Conservation (phyloP, 2,113 vertebrate genomes). For the Indicator indicator region DNA sequence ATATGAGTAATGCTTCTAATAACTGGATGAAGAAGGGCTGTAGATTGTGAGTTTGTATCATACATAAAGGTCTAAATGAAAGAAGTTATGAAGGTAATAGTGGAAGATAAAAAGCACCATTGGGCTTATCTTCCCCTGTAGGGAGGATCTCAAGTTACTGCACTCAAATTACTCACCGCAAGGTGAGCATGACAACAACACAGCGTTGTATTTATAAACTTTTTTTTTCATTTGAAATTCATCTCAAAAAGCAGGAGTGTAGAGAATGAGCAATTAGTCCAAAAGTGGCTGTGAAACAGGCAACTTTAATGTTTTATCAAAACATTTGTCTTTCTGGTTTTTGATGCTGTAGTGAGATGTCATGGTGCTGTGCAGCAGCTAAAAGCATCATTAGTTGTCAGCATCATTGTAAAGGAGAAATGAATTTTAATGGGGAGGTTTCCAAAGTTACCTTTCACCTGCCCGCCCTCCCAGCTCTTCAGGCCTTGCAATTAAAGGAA, state of each 20-base stretch:
- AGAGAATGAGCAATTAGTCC: not conserved
- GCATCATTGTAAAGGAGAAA: not conserved
- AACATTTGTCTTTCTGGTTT: not conserved
- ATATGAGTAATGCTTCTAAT: not conserved
- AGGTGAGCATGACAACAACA: not conserved
- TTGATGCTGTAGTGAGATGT: not conserved
- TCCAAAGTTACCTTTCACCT: not conserved
- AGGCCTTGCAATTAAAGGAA: not conserved
- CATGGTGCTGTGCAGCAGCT: not conserved
- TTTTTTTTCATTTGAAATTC: not conserved
- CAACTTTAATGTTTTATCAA: not conserved
- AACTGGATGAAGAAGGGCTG: not conserved
- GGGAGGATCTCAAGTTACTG: not conserved
- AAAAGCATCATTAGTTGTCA: not conserved
- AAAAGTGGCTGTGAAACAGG: not conserved
- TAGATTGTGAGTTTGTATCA: not conserved
- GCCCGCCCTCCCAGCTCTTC: not conserved
- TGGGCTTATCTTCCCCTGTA: not conserved
- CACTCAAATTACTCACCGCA: not conserved
- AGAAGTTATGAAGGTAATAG: not conserved
- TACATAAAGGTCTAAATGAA: not conserved
- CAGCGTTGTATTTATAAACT: not conserved
- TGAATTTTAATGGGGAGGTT: not conserved
- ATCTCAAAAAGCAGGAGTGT: not conserved
- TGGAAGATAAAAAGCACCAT: not conserved